Conservation (phyloP, 2,888 invertebrate species). For the Lissocephala sabroskyi region DNA sequence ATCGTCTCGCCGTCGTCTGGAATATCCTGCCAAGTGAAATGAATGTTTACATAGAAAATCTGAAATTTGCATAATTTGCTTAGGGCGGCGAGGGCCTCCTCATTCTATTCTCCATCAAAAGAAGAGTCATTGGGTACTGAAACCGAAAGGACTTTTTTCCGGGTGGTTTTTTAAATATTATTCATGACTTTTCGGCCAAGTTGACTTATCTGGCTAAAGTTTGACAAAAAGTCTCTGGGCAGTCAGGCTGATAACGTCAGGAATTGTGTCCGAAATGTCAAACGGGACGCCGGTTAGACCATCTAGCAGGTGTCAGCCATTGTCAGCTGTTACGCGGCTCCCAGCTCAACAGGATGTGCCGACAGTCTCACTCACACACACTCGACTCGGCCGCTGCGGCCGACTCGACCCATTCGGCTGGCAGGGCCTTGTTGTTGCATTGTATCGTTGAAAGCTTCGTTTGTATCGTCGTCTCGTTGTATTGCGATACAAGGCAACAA, state of each 20-base stretch:
- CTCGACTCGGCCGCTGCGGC: not conserved
- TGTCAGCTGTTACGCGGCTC: slow-evolving; percentile 45
- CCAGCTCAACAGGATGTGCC: slow-evolving; percentile 28
- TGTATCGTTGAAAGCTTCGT: slow-evolving; percentile 51
- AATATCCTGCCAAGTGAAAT: slow-evolving; percentile 64
- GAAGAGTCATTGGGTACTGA: not conserved
- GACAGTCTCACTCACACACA: slow-evolving; percentile 8
- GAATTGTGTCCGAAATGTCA: slow-evolving; percentile 57
- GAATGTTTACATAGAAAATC: slow-evolving; percentile 70
- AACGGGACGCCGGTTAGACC: slow-evolving; percentile 62
- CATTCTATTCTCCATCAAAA: too few relatives aligned
- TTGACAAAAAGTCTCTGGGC: not conserved
- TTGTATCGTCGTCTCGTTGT: slow-evolving; percentile 35
- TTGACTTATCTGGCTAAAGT: not conserved
- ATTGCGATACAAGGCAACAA: slow-evolving; percentile 65
- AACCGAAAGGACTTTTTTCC: not conserved
- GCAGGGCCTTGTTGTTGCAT: slow-evolving; percentile 36
- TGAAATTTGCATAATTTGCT: slow-evolving; percentile 70
- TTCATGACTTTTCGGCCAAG: slow-evolving; percentile 33
- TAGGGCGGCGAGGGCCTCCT: slow-evolving; percentile 23
- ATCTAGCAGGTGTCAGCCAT: slow-evolving; percentile 13
- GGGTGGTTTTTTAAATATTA: not conserved
- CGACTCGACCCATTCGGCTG: not conserved
- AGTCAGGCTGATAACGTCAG: slow-evolving; percentile 42
- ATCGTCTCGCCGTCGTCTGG: slow-evolving; percentile 26